Evolutionary conservation across 2,888 invertebrate species (phyloP).

Genomic region (Brachyptera putata): DNA sequence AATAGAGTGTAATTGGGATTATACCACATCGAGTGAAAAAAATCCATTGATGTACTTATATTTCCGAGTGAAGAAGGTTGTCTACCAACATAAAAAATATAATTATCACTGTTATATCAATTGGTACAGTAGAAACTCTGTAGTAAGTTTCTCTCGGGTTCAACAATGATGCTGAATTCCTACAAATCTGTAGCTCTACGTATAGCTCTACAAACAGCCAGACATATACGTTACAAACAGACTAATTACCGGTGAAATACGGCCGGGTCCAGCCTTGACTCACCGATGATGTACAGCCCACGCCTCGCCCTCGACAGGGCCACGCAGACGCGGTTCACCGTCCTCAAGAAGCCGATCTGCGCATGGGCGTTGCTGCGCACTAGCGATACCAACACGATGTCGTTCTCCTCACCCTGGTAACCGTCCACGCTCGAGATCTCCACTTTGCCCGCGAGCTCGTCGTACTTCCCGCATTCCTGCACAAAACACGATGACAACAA

Average conservation of each 20-base stretch:
- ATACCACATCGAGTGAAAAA: too few relatives aligned
- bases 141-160: too few relatives aligned
- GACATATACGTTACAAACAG: not conserved
- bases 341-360: constrained; percentile 65
- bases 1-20: too few relatives aligned
- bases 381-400: constrained; percentile 71
- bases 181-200: not conserved
- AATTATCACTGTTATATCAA: too few relatives aligned
- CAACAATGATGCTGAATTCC: too few relatives aligned
- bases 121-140: too few relatives aligned
- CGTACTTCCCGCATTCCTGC: too few relatives aligned
- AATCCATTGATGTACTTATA: too few relatives aligned
- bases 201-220: not conserved
- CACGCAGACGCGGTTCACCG: constrained; percentile 70
- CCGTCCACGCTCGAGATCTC: constrained; percentile 68
- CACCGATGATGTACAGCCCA: constrained; percentile 48
- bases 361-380: constrained; percentile 67
- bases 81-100: too few relatives aligned
- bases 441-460: too few relatives aligned
- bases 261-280: constrained; percentile 34
- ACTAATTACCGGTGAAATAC: not conserved
- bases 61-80: too few relatives aligned
- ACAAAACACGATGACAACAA: too few relatives aligned
- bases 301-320: constrained; percentile 68
- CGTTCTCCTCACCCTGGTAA: constrained; percentile 76